Evolutionary conservation across 2,888 invertebrate species (phyloP).

Genomic region (Mimachlamys varia): DNA sequence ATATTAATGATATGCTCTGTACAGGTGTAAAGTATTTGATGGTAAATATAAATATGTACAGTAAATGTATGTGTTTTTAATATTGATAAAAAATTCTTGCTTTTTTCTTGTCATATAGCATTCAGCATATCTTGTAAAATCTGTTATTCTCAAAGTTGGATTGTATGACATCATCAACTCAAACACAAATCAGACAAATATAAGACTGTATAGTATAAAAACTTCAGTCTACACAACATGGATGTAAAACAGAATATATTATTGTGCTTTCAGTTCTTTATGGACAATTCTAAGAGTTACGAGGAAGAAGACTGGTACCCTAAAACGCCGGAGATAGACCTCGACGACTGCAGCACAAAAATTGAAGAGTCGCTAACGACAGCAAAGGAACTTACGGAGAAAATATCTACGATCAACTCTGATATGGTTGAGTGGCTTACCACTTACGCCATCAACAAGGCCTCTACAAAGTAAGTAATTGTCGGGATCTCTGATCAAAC

Average conservation of each 20-base stretch:
- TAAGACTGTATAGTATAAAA: too few species aligned
- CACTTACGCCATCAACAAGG: conserved; percentile 76
- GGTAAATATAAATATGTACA: too few species aligned
- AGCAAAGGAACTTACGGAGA: conserved; percentile 71
- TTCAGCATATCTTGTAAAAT: too few species aligned
- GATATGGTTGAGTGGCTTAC: conserved; percentile 77
- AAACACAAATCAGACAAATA: too few species aligned
- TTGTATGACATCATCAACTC: too few species aligned
- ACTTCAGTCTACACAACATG: too few species aligned
- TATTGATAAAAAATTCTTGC: neutral
- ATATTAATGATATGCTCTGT: conserved; percentile 74
- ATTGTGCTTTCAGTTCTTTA: conserved; percentile 72
- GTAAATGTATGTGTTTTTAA: too few species aligned
- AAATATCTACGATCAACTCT: conserved; percentile 75
- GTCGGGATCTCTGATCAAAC: too few species aligned
- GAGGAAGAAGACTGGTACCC: conserved; percentile 75
- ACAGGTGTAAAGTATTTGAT: too few species aligned
- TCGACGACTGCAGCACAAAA: conserved; percentile 72
- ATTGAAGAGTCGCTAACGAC: conserved; percentile 75
- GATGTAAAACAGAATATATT: too few species aligned
- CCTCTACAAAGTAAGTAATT: conserved; percentile 76
- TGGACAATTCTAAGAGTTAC: conserved; percentile 71
- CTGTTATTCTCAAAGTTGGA: too few species aligned
- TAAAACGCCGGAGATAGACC: conserved; percentile 73
- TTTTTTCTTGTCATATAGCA: too few species aligned